Evolutionary conservation across 2,113 vertebrate species (phyloP).

Genomic region (Callithrix jacchus): DNA sequence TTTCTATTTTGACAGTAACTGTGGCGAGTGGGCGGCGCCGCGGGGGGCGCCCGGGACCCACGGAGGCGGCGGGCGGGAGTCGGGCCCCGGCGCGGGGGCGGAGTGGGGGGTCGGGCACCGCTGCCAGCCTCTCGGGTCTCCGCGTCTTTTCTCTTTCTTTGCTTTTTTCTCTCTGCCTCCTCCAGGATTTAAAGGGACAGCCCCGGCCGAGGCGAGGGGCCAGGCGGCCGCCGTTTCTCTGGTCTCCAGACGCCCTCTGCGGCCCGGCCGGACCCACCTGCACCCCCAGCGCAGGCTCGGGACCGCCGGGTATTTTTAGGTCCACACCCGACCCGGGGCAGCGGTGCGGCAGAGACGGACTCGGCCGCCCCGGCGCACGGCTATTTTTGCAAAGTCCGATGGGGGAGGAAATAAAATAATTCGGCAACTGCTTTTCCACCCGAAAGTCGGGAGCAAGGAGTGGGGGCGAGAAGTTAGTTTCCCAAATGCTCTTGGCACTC

Average conservation of each 20-base stretch:
- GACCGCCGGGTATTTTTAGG: constrained; percentile 56
- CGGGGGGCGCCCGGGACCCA: neutral
- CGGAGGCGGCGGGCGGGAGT: constrained; percentile 6
- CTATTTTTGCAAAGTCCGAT: constrained; percentile 60
- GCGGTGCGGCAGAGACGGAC: constrained; percentile 18
- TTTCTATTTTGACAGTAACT: constrained; percentile 66
- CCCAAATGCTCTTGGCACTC: constrained; percentile 30
- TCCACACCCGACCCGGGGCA: neutral
- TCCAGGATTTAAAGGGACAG: constrained; percentile 74
- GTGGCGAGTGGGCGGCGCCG: constrained; percentile 57
- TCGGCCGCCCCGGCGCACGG: neutral
- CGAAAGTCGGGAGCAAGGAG: constrained; percentile 19
- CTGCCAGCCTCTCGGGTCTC: constrained; percentile 46
- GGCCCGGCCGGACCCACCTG: constrained; percentile 66
- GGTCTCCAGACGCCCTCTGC: constrained; percentile 81
- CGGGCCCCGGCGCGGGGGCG: neutral
- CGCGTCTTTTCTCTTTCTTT: constrained; percentile 66
- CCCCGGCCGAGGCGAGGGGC: constrained; percentile 33
- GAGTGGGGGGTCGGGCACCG: constrained; percentile 27
- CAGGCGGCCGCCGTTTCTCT: constrained; percentile 56
- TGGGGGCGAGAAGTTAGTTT: constrained; percentile 53
- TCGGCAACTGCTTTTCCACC: constrained; percentile 31
- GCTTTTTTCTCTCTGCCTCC: constrained; percentile 72
- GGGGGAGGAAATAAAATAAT: constrained; percentile 32
- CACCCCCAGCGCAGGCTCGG: neutral